These are phyloP conservation scores for Cyprinodon tularosa DNA, from an alignment of 2,113 vertebrate species.

Conservation along the genomic window DNA sequence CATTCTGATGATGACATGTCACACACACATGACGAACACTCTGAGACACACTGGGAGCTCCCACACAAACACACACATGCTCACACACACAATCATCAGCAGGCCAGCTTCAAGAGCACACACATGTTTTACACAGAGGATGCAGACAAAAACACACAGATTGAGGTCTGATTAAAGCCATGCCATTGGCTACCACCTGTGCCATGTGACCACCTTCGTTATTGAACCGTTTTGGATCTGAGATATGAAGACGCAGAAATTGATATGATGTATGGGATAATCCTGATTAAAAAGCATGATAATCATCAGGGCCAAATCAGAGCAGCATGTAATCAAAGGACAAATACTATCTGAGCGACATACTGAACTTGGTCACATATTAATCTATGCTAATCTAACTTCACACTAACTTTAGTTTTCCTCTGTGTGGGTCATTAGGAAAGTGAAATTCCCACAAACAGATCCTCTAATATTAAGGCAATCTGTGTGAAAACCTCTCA, in stretches of 20 bases:
- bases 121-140: conserved; percentile 14
- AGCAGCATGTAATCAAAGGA: conserved; percentile 54
- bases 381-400: conserved; percentile 53
- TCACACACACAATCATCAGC: conserved; percentile 33
- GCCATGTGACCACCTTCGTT: conserved; percentile 61
- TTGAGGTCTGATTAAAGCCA: conserved; percentile 52
- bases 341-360: not conserved
- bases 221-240: conserved; percentile 20
- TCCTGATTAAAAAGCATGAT: conserved; percentile 29
- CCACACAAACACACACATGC: conserved; percentile 41
- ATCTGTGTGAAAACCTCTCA: conserved; percentile 2
- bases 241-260: conserved; percentile 6
- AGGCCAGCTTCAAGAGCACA: conserved; percentile 26
- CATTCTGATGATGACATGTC: conserved; percentile 16
- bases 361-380: conserved; percentile 46
- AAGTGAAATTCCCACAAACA: conserved; percentile 5
- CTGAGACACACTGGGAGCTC: conserved; percentile 7
- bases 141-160: conserved; percentile 26
- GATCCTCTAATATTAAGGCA: conserved; percentile 18
- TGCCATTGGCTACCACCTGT: conserved; percentile 61
- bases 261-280: not conserved
- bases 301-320: conserved; percentile 32
- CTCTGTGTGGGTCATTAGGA: conserved; percentile 13
- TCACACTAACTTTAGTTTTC: conserved; percentile 24
- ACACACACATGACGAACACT: not conserved